These are phyloP conservation scores for Omphaloscelis lunosa DNA, from an alignment of 2,888 invertebrate genomes.

Conservation along the genomic window DNA sequence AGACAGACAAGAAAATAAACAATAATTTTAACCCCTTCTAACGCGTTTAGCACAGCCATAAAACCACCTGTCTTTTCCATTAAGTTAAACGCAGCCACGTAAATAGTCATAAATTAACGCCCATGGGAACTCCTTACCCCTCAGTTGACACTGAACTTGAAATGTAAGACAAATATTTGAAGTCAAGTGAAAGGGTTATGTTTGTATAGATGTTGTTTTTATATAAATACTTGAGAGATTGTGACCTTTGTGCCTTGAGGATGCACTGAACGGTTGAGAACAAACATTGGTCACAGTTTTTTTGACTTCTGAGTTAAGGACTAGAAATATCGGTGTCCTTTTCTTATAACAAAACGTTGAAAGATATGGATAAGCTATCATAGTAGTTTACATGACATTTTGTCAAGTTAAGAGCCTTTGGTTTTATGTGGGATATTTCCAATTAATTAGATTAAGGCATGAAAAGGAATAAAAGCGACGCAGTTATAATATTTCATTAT, in stretches of 20 bases:
- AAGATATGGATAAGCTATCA: too few relatives aligned
- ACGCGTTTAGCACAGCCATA: slow-evolving; percentile 37
- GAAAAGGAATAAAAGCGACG: too few relatives aligned
- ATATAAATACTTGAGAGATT: slow-evolving; percentile 22
- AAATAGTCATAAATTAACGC: slow-evolving; percentile 61
- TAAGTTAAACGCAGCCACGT: slow-evolving; percentile 41
- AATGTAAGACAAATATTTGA: slow-evolving; percentile 63
- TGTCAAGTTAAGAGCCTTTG: too few relatives aligned
- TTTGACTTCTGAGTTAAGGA: background rate
- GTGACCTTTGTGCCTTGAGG: slow-evolving; percentile 35
- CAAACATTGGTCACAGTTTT: background rate
- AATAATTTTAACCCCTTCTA: slow-evolving; percentile 5
- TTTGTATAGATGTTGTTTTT: slow-evolving; percentile 40
- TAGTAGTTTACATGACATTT: too few relatives aligned
- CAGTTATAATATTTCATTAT: too few relatives aligned
- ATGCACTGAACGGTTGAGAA: slow-evolving; percentile 13
- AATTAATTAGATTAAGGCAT: too few relatives aligned
- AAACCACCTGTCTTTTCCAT: slow-evolving; percentile 51
- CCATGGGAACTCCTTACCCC: slow-evolving; percentile 53
- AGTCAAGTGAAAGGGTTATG: slow-evolving; percentile 56
- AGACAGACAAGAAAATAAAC: slow-evolving; percentile 19
- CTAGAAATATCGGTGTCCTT: background rate
- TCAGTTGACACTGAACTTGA: slow-evolving; percentile 67
- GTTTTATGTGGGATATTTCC: too few relatives aligned
- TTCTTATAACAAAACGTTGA: too few relatives aligned